These are phyloP conservation scores for Stigmatopora nigra DNA, from an alignment of 2,113 vertebrate genomes.

Conservation along the genomic window DNA sequence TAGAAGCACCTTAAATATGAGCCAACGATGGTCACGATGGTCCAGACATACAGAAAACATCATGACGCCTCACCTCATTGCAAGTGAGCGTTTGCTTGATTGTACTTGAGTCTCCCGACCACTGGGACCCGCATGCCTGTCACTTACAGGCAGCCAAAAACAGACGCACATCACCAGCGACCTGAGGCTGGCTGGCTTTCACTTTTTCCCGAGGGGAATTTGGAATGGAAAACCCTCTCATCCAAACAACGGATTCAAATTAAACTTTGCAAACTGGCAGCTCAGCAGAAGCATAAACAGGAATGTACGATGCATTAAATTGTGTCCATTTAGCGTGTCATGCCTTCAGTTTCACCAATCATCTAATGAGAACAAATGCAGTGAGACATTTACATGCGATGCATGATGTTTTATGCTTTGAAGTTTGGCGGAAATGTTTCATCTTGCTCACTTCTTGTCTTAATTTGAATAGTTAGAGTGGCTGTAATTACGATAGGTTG, in stretches of 20 bases:
- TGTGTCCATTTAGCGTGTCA: constrained; percentile 24
- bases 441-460: not conserved
- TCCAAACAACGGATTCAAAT: constrained; percentile 42
- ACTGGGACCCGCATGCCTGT: constrained; percentile 35
- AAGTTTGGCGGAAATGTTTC: not conserved
- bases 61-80: constrained; percentile 27
- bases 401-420: not conserved
- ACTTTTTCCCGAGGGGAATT: constrained; percentile 32
- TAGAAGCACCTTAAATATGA: constrained; percentile 24
- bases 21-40: constrained; percentile 31
- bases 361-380: constrained; percentile 13
- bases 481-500: too few species aligned
- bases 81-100: constrained; percentile 42
- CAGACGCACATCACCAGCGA: constrained; percentile 42
- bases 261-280: constrained; percentile 42
- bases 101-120: constrained; percentile 33
- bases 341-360: constrained; percentile 22
- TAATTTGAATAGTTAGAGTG: not conserved
- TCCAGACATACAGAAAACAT: constrained; percentile 23
- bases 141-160: constrained; percentile 46
- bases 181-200: constrained; percentile 29
- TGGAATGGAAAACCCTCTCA: constrained; percentile 27
- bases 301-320: constrained; percentile 47
- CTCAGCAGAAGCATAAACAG: constrained; percentile 31
- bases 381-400: not conserved